Evolutionary conservation across 2,113 vertebrate species (phyloP).

Genomic region (Bettongia penicillata): DNA sequence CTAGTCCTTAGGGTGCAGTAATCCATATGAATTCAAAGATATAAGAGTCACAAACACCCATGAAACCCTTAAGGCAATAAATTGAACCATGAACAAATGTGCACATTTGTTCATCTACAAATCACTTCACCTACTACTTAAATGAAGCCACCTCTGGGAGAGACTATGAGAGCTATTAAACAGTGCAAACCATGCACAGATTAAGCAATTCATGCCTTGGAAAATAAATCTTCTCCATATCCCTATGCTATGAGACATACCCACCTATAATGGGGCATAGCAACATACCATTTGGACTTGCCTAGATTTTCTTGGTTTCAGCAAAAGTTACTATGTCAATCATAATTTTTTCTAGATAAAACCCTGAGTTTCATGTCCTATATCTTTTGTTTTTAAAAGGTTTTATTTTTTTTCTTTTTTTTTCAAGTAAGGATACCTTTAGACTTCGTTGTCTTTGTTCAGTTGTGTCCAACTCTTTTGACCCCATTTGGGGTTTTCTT

Average conservation of each 20-base stretch:
- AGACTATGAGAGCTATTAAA: neutral
- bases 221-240: neutral
- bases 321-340: neutral
- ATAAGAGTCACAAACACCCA: neutral
- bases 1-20: neutral
- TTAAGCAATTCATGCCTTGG: neutral
- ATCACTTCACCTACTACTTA: neutral
- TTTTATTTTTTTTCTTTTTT: neutral
- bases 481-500: neutral
- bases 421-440: neutral
- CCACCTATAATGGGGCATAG: neutral
- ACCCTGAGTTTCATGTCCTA: neutral
- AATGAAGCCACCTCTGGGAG: neutral
- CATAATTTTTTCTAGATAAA: neutral
- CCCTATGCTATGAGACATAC: neutral
- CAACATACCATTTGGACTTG: neutral
- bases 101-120: neutral
- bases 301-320: neutral
- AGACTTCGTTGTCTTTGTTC: neutral
- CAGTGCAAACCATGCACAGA: neutral
- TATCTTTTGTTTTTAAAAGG: neutral
- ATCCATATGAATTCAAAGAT: neutral
- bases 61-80: neutral
- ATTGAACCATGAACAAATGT: neutral
- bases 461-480: neutral